Evolutionary conservation across 1,140 invertebrate genomes (phyloP).

Genomic region (Magallana gigas): DNA sequence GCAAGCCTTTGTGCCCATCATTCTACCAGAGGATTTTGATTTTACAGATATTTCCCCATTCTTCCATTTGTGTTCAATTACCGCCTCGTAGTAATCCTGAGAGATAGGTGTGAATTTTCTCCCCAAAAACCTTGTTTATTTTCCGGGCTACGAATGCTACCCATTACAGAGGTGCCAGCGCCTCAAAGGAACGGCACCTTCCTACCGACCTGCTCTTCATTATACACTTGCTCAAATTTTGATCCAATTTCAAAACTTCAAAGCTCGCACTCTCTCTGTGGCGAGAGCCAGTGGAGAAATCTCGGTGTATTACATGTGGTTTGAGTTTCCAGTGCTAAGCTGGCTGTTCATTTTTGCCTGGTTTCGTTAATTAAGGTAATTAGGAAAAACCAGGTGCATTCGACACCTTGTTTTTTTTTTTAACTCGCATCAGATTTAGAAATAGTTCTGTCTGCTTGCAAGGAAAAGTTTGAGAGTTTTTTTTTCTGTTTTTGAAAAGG

Average conservation of each 20-base stretch:
- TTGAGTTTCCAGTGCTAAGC: background rate
- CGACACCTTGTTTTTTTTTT: background rate
- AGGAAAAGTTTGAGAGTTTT: too few species aligned
- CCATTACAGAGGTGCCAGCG: background rate
- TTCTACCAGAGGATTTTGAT: too few species aligned
- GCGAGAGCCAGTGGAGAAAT: background rate
- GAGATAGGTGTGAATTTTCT: constrained; percentile 7
- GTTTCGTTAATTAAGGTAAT: constrained; percentile 27
- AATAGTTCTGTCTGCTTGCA: too few species aligned
- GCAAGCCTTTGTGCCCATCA: too few species aligned
- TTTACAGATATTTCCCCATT: background rate
- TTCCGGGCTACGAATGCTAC: background rate
- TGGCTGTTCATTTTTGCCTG: background rate
- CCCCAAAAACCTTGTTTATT: background rate
- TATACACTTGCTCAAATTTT: constrained; percentile 41
- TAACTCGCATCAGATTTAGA: too few species aligned
- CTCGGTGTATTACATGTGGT: background rate
- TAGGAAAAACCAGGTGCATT: background rate
- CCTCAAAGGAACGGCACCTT: background rate
- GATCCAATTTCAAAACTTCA: constrained; percentile 43
- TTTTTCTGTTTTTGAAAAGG: too few species aligned
- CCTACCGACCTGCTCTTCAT: constrained; percentile 17
- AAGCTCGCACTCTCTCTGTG: background rate
- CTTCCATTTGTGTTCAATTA: background rate
- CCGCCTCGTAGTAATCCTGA: background rate